Evolutionary conservation across 2,797 vertebrate species (phyloP).

Genomic region (Mormyrops attenuatus): DNA sequence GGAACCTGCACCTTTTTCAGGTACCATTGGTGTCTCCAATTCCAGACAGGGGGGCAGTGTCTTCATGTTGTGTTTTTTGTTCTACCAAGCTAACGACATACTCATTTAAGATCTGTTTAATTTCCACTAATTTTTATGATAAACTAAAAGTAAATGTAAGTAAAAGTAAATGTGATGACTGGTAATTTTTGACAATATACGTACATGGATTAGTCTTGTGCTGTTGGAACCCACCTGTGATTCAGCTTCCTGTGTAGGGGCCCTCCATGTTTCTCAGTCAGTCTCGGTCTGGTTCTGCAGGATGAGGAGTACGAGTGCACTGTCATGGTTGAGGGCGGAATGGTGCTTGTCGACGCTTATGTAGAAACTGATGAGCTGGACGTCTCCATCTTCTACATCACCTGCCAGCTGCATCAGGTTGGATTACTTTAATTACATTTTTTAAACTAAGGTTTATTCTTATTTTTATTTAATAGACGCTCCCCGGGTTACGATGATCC

Average conservation of each 20-base stretch:
- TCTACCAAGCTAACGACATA: neutral
- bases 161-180: neutral
- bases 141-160: neutral
- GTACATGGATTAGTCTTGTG: neutral
- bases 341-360: slow-evolving; percentile 71
- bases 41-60: neutral
- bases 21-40: slow-evolving; percentile 49
- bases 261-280: neutral
- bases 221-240: neutral
- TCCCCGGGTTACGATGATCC: neutral
- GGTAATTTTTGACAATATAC: neutral
- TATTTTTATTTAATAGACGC: neutral
- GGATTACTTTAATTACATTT: slow-evolving; percentile 13
- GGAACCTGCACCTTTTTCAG: slow-evolving; percentile 82
- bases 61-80: neutral
- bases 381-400: slow-evolving; percentile 69
- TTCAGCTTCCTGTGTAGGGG: neutral
- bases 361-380: slow-evolving; percentile 67
- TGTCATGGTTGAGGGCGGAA: slow-evolving; percentile 72
- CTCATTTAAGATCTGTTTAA: neutral
- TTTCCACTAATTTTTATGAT: neutral
- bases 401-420: slow-evolving; percentile 81
- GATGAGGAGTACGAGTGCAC: slow-evolving; percentile 83
- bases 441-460: neutral
- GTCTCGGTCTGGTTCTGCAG: slow-evolving; percentile 50